Evolutionary conservation across 2,888 invertebrate species (phyloP).

Genomic region (Pterostichus niger): DNA sequence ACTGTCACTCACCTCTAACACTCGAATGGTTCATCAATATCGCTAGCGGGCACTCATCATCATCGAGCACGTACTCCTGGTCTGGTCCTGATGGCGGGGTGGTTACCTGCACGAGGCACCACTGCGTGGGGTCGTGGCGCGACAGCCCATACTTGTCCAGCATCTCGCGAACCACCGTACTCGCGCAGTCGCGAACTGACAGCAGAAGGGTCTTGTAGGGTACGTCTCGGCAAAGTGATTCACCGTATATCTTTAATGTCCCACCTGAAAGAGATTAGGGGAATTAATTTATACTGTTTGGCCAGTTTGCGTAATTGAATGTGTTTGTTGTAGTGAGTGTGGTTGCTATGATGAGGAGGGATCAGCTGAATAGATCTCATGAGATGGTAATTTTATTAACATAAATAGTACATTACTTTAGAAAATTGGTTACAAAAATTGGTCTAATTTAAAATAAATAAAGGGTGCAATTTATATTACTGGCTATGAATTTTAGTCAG

Average conservation of each 20-base stretch:
- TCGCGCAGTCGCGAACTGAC: constrained; percentile 95
- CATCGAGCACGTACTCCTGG: constrained; percentile 95
- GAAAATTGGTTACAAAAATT: too few species aligned
- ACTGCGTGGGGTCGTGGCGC: constrained; percentile 93
- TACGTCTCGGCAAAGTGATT: constrained; percentile 96
- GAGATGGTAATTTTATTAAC: too few species aligned
- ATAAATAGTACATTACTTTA: too few species aligned
- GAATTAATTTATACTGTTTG: background rate
- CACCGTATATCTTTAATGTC: constrained; percentile 96
- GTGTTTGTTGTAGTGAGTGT: background rate
- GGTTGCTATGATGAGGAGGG: background rate
- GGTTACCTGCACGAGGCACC: constrained; percentile 95
- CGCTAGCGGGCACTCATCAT: constrained; percentile 97
- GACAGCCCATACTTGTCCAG: constrained; percentile 97
- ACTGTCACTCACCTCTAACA: constrained; percentile 86
- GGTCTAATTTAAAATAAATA: too few species aligned
- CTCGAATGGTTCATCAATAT: constrained; percentile 94
- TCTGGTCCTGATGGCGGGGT: constrained; percentile 79
- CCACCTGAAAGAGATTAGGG: constrained; percentile 80
- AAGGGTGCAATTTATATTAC: too few species aligned
- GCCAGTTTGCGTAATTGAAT: constrained; percentile 15
- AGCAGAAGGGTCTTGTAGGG: constrained; percentile 98
- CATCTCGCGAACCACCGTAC: constrained; percentile 96
- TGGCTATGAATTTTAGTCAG: too few species aligned
- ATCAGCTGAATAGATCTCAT: too few species aligned